These are phyloP conservation scores for Drosophila kurseongensis DNA, from an alignment of 1,140 invertebrate species.

Conservation along the genomic window DNA sequence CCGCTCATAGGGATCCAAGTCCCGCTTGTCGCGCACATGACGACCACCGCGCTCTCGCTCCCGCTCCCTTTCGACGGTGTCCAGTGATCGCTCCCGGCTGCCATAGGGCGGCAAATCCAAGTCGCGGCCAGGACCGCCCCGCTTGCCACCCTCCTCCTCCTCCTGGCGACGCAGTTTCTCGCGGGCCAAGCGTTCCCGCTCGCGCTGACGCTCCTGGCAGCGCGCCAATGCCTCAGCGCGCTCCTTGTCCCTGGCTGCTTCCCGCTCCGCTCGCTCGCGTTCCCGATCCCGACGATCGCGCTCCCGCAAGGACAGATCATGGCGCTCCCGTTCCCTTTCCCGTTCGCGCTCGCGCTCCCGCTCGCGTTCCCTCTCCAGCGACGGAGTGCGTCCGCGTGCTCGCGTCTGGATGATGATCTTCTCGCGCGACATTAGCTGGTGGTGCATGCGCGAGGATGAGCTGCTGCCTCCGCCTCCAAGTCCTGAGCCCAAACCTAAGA, in stretches of 20 bases:
- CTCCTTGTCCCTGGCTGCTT: slow-evolving; percentile 86
- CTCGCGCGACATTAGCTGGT: slow-evolving; percentile 76
- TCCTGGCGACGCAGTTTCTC: slow-evolving; percentile 84
- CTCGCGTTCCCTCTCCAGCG: slow-evolving; percentile 66
- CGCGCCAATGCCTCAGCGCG: slow-evolving; percentile 86
- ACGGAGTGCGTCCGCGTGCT: slow-evolving; percentile 72
- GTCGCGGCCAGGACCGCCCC: slow-evolving; percentile 55
- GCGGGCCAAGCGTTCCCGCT: slow-evolving; percentile 86
- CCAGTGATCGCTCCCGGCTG: slow-evolving; percentile 76
- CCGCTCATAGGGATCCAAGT: slow-evolving; percentile 72
- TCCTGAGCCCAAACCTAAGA: slow-evolving; percentile 3
- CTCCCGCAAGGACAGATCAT: slow-evolving; percentile 75
- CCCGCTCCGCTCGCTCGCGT: slow-evolving; percentile 77
- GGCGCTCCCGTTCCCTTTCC: slow-evolving; percentile 85
- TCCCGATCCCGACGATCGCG: slow-evolving; percentile 76
- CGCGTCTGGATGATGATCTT: slow-evolving; percentile 82
- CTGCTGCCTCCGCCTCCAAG: slow-evolving; percentile 28
- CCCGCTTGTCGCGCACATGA: slow-evolving; percentile 60
- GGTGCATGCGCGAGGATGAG: slow-evolving; percentile 73
- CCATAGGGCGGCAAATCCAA: slow-evolving; percentile 69
- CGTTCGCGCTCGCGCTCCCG: slow-evolving; percentile 78
- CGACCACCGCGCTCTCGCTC: slow-evolving; percentile 37
- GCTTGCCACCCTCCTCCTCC: slow-evolving; percentile 76
- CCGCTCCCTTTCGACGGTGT: slow-evolving; percentile 55
- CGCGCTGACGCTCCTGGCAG: slow-evolving; percentile 86